A percentile compares a stretch with the other conserved stretches of the same genome.
These are phyloP conservation scores for Xylota sylvarum DNA, from an alignment of 2,888 invertebrate species.

Conservation along the genomic window DNA sequence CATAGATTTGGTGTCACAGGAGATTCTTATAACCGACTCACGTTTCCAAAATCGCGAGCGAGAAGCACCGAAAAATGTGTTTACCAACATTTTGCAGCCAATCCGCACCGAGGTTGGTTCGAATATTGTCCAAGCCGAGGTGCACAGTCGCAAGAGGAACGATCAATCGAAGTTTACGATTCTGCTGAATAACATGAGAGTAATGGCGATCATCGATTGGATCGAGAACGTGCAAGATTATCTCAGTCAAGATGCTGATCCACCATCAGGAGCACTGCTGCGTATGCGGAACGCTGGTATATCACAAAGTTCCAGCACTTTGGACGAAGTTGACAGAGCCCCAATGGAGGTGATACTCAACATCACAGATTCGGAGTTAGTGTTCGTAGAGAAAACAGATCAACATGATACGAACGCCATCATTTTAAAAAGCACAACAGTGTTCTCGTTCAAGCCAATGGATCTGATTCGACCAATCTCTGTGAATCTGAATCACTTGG, in stretches of 20 bases:
- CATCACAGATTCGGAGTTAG: constrained; percentile 97
- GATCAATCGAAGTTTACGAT: constrained; percentile 93
- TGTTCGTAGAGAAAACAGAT: constrained; percentile 96
- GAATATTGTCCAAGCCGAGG: constrained; percentile 89
- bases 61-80: constrained; percentile 89
- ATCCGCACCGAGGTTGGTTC: constrained; percentile 85
- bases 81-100: constrained; percentile 95
- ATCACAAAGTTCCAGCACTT: constrained; percentile 55
- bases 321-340: constrained; percentile 68
- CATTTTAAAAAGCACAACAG: constrained; percentile 96
- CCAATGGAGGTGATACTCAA: constrained; percentile 93
- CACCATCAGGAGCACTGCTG: constrained; percentile 80
- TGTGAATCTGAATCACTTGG: constrained; percentile 94
- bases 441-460: constrained; percentile 91
- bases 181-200: constrained; percentile 96
- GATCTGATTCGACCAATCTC: constrained; percentile 91
- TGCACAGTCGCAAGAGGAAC: constrained; percentile 89
- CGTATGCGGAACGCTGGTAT: constrained; percentile 46
- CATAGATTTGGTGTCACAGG: constrained; percentile 96
- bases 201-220: constrained; percentile 98
- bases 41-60: constrained; percentile 75
- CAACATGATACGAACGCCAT: constrained; percentile 96
- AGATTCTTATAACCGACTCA: constrained; percentile 84
- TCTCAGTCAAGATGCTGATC: constrained; percentile 86
- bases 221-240: constrained; percentile 94